These are phyloP conservation scores for Hemiscyllium ocellatum DNA, from an alignment of 2,113 vertebrate genomes.

Conservation along the genomic window DNA sequence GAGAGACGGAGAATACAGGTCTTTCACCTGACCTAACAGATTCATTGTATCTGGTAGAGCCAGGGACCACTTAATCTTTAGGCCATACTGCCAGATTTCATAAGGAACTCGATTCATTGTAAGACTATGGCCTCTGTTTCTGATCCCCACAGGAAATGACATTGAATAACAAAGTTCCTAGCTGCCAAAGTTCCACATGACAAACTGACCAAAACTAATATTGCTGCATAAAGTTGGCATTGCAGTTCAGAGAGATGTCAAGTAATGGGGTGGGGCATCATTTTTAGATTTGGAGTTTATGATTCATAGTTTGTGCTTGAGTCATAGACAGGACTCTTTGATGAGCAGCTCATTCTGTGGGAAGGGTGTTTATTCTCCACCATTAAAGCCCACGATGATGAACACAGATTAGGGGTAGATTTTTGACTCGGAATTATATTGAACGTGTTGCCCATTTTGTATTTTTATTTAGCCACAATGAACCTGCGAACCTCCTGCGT, in stretches of 20 bases:
- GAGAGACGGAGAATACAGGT: neutral
- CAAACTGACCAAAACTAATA: neutral
- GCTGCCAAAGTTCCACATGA: neutral
- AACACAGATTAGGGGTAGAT: neutral
- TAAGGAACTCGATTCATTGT: neutral
- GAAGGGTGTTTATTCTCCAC: neutral
- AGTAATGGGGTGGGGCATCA: neutral
- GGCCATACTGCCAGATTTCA: too few species aligned
- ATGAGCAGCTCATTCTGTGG: neutral
- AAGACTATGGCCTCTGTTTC: neutral
- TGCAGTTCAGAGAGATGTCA: neutral
- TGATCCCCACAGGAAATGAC: neutral
- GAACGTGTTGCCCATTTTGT: neutral
- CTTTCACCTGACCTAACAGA: neutral
- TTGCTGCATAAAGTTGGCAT: neutral
- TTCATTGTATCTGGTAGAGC: too few species aligned
- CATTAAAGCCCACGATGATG: neutral
- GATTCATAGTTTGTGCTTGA: neutral
- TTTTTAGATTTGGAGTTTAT: neutral
- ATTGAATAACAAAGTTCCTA: neutral
- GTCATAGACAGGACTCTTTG: neutral
- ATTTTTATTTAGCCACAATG: neutral
- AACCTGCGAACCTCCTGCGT: neutral
- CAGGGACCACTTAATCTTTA: too few species aligned
- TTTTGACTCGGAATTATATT: neutral